Base-by-base conservation (phyloP, 2,113 vertebrate genomes). In the Aspidoscelis tigris region DNA sequence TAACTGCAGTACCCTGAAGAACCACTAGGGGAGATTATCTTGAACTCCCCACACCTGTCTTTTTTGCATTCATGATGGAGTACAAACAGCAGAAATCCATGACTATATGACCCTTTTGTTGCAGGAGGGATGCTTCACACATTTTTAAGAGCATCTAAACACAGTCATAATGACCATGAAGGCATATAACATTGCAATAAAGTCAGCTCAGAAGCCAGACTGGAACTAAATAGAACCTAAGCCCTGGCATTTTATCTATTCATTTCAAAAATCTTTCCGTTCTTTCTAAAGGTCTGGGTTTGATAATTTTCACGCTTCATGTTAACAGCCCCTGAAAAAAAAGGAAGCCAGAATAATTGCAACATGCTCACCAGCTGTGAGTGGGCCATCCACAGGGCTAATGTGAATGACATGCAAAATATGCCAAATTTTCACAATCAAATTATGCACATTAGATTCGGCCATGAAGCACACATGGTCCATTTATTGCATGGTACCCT, bases 381-480 rank as follows among this genome's bases (percentile, higher is more conserved):
- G 44, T 61, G 22, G 21, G 21, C 43, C 33, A 33, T 53, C 69
- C 69, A 66, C 41, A 50, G 43, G 73, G 21, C 61, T 73, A 80
- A 50, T 39, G 43, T 41, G 77, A 65, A 73, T 53, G 44, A 21
- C 76, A 65, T 41, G 44, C 69, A 84, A 77, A 64, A 18, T 43
- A 26, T 47, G 69, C 21, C 12, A 71, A 47, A 74, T 80, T 39
- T 61, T 41, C 55, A 84, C 14, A 66, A 50, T 73, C 53, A 73
- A 39, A 84, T 65, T 33, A 84, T 50, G 76, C 33, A 72, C 8
- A 66, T 64, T 21, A 80, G 26, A 53, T 69, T 69, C 2, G 26
- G 66, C 20, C 33, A 78, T 78, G 53, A 84, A 78, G 47, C 33
- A 81, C 20, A 43, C 43, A 50, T 68, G 80, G 80, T 39, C 41